These are phyloP conservation scores for Exocentrus adspersus DNA, from an alignment of 2,888 invertebrate genomes.

Conservation along the genomic window DNA sequence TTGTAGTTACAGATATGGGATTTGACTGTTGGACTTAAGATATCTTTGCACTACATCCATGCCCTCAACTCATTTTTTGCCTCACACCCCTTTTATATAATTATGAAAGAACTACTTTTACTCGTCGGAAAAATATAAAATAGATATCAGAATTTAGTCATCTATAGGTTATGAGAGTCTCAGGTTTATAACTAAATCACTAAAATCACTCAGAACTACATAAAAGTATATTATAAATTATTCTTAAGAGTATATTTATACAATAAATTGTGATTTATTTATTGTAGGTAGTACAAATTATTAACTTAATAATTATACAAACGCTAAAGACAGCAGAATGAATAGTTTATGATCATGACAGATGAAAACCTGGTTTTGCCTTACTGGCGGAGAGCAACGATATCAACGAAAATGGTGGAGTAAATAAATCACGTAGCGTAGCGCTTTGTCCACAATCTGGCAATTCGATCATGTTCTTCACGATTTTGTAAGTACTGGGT, in stretches of 20 bases:
- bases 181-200: neutral
- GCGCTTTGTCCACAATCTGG: conserved; percentile 98
- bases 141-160: too few relatives aligned
- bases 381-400: conserved; percentile 59
- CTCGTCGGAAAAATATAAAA: too few relatives aligned
- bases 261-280: conserved; percentile 48
- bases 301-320: conserved; percentile 47
- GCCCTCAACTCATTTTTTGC: too few relatives aligned
- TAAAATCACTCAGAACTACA: conserved; percentile 36
- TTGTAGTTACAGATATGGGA: too few relatives aligned
- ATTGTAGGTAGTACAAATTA: conserved; percentile 46
- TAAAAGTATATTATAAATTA: too few relatives aligned
- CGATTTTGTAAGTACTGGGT: conserved; percentile 97
- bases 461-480: conserved; percentile 97
- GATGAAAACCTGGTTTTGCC: conserved; percentile 57
- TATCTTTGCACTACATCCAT: too few relatives aligned
- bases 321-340: conserved; percentile 46
- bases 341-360: conserved; percentile 37
- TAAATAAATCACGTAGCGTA: conserved; percentile 86
- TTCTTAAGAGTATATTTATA: conserved; percentile 47
- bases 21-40: too few relatives aligned
- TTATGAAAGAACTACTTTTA: too few relatives aligned
- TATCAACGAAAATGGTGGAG: conserved; percentile 55
- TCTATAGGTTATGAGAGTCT: too few relatives aligned
- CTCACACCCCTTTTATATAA: too few relatives aligned